phyloP scores from a whole-genome alignment of 23 tunicate genomes.

The Diplosoma virens region DNA sequence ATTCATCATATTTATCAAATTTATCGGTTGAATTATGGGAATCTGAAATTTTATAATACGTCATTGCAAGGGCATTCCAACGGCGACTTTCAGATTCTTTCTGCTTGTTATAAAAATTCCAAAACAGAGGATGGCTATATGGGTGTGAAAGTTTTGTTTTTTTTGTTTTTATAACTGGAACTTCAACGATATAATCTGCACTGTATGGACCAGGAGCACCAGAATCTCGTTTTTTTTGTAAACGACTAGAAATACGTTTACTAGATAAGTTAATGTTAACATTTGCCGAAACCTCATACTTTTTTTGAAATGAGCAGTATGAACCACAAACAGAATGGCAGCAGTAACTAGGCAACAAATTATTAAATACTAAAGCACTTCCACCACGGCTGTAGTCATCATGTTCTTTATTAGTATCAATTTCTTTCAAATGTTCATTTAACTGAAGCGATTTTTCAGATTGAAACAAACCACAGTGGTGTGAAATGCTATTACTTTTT shows the following conservation, averaged over 20 bases:
- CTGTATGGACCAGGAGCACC: constrained; percentile 5
- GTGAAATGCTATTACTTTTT: not conserved
- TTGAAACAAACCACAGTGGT: too few relatives aligned
- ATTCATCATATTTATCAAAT: too few relatives aligned
- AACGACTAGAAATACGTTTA: constrained; percentile 19
- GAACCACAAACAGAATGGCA: not conserved
- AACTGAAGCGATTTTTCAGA: too few relatives aligned
- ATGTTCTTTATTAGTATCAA: too few relatives aligned
- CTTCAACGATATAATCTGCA: constrained; percentile 22
- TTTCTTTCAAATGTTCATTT: too few relatives aligned
- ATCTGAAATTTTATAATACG: not conserved
- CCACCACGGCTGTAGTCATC: too few relatives aligned
- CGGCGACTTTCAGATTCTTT: constrained; percentile 1
- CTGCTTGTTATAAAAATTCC: constrained; percentile 14
- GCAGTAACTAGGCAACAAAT: not conserved
- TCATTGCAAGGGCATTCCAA: not conserved
- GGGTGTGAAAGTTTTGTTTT: constrained; percentile 11
- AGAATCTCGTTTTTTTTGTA: constrained; percentile 29
- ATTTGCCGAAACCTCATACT: too few relatives aligned
- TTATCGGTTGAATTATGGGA: too few relatives aligned
- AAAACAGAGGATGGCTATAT: constrained; percentile 21
- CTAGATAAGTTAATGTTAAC: not conserved
- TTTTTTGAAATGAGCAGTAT: too few relatives aligned
- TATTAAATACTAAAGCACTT: too few relatives aligned
- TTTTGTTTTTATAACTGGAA: constrained; percentile 15